Base-by-base conservation (phyloP, 1,140 invertebrate genomes). In the Drosophila kikkawai region DNA sequence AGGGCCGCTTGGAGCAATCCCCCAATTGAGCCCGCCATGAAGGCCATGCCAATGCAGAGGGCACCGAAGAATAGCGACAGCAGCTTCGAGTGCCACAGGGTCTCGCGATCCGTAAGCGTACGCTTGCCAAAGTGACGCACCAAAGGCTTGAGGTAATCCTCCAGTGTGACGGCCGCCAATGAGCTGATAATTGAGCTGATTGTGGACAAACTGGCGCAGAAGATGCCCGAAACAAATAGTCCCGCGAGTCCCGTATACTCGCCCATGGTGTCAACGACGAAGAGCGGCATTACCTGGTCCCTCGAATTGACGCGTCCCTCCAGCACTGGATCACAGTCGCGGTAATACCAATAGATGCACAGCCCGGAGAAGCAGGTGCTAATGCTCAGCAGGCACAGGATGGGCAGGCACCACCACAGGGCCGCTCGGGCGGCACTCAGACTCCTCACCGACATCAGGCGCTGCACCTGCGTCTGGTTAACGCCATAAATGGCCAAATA, bases 401-500 rank as follows among this genome's bases (percentile, higher is more conserved):
- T 95, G 6, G 96, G 96, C 94, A 95, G 95, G 79, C 95, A 95
- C 51, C 96, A 84, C 95, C 95, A 96, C 8, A 97, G 84, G 7
- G 95, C 94, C 44, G 82, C 93, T 78, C 94, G 96, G 0, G 97
- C 95, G 4, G 94, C 93, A 57, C 95, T 94, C 19, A 97, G 82
- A 81, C 95, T 95, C 85, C 94, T 95, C 1, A 97, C 95, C 7
- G 97, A 97, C 22, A 98, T 92, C 26, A 98, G 94, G 41, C 98
- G 93, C 93, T 99, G 98, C 1, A 99, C 96, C 94, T 98, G 96
- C 0, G 93, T 93, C 93, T 98, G 97, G 91, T 97, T 98, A 0
- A 97, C 96, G 0, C 95, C 97, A 92, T 97, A 97, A 0, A 98
- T 88, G 1, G 96, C 95, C 12, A 96, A 88, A 92, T 95, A 97